Conservation (phyloP, 1,140 invertebrate genomes). For the Drosophila bipectinata region DNA sequence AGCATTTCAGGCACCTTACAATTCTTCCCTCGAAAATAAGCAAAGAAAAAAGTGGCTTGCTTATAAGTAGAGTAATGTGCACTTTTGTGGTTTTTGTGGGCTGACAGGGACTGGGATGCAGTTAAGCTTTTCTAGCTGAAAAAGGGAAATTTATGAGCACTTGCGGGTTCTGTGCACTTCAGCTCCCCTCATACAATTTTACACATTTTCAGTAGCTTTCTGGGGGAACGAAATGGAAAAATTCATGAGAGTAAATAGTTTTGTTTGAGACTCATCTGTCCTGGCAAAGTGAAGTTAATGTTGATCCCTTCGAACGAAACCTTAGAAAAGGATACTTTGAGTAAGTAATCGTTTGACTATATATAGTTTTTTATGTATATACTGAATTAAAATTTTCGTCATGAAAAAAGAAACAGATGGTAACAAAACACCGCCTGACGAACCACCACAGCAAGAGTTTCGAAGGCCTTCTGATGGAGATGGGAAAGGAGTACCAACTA, state of each 20-base stretch:
- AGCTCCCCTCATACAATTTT: conserved; percentile 3
- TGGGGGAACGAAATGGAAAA: conserved; percentile 25
- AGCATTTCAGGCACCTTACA: conserved; percentile 27
- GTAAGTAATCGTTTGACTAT: background rate
- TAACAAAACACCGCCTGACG: background rate
- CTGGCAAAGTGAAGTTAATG: background rate
- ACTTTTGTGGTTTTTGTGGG: conserved; percentile 35
- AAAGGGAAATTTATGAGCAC: conserved; percentile 70
- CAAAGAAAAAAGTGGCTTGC: conserved; percentile 45
- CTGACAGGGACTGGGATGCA: conserved; percentile 29
- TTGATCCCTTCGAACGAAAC: background rate
- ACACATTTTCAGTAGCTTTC: conserved; percentile 1
- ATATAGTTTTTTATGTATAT: background rate
- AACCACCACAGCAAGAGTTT: background rate
- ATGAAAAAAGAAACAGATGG: conserved; percentile 5
- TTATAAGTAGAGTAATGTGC: conserved; percentile 51
- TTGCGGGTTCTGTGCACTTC: conserved; percentile 32
- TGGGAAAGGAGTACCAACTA: background rate
- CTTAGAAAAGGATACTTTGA: conserved; percentile 4
- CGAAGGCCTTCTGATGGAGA: conserved; percentile 1
- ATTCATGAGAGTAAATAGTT: conserved; percentile 22
- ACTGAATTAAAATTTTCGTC: conserved; percentile 4
- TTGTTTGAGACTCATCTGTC: conserved; percentile 14
- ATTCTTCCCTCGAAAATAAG: conserved; percentile 7
- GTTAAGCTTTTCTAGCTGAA: conserved; percentile 34